Conservation (phyloP, 2,888 invertebrate species). For the Drepanosiphum platanoidis region DNA sequence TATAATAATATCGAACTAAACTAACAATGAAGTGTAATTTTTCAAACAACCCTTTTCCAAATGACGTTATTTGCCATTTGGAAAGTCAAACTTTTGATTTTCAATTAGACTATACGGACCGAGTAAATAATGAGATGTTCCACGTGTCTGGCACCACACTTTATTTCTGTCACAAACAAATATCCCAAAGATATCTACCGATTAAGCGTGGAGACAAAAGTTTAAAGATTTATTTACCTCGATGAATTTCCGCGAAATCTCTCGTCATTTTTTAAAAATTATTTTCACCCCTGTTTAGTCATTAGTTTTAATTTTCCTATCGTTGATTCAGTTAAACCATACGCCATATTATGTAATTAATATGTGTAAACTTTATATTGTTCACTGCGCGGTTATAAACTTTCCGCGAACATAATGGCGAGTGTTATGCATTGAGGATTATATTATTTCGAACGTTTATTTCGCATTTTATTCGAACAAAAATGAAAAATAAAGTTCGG, state of each 20-base stretch:
- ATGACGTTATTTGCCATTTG: not conserved
- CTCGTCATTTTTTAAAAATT: not conserved
- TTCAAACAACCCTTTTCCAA: constrained; percentile 2
- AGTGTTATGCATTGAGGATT: not conserved
- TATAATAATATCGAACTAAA: not conserved
- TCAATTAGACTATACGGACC: not conserved
- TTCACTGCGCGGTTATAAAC: not conserved
- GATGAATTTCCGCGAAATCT: not conserved
- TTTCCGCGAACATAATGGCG: not conserved
- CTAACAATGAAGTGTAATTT: not conserved
- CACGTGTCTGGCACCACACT: not conserved
- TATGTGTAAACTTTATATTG: not conserved
- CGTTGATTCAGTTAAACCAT: not conserved
- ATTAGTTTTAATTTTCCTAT: not conserved
- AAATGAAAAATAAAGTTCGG: not conserved
- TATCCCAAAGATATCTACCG: not conserved
- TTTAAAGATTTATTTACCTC: not conserved
- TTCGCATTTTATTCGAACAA: not conserved
- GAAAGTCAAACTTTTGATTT: constrained; percentile 7
- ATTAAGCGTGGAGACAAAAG: not conserved
- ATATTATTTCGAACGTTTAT: not conserved
- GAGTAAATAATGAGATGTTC: constrained; percentile 1
- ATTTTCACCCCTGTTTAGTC: not conserved
- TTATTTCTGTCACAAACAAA: constrained; percentile 20
- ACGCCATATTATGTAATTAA: not conserved